phyloP scores from a whole-genome alignment of 2,113 vertebrate species.

The Hirundichthys speculiger region DNA sequence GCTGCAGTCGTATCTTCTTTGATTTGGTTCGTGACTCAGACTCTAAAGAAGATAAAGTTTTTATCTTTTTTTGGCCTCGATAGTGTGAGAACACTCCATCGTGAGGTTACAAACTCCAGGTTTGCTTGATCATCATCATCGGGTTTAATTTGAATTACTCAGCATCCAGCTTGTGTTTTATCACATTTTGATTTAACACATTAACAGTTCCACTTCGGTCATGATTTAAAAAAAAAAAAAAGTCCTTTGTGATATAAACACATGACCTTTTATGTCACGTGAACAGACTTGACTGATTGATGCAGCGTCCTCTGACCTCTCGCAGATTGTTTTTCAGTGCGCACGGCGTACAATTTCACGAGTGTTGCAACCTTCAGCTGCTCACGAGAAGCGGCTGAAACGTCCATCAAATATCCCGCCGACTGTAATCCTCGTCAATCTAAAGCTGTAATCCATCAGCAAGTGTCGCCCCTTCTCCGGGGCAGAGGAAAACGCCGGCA shows the following conservation, averaged over 20 bases:
- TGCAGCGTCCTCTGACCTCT: neutral
- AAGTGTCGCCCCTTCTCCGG: constrained; percentile 11
- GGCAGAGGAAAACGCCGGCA: neutral
- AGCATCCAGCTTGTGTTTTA: too few relatives aligned
- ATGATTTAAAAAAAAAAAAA: neutral
- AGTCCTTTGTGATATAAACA: neutral
- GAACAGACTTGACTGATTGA: constrained; percentile 12
- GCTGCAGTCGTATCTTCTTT: too few relatives aligned
- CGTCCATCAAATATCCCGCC: constrained; percentile 49
- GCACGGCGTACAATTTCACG: neutral
- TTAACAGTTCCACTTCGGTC: too few relatives aligned
- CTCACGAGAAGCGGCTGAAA: constrained; percentile 20
- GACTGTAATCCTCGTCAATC: constrained; percentile 54
- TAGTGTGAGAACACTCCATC: too few relatives aligned
- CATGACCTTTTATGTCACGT: neutral
- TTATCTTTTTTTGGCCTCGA: too few relatives aligned
- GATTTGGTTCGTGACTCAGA: too few relatives aligned
- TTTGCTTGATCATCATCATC: too few relatives aligned
- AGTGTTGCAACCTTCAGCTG: constrained; percentile 25
- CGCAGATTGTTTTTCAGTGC: neutral
- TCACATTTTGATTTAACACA: too few relatives aligned
- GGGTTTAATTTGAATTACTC: too few relatives aligned
- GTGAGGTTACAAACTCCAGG: too few relatives aligned
- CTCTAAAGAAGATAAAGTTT: too few relatives aligned
- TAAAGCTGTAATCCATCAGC: constrained; percentile 48